These are phyloP conservation scores for Patiria miniata DNA, from an alignment of 35 echinoderm and acorn worm species.

Conservation along the genomic window DNA sequence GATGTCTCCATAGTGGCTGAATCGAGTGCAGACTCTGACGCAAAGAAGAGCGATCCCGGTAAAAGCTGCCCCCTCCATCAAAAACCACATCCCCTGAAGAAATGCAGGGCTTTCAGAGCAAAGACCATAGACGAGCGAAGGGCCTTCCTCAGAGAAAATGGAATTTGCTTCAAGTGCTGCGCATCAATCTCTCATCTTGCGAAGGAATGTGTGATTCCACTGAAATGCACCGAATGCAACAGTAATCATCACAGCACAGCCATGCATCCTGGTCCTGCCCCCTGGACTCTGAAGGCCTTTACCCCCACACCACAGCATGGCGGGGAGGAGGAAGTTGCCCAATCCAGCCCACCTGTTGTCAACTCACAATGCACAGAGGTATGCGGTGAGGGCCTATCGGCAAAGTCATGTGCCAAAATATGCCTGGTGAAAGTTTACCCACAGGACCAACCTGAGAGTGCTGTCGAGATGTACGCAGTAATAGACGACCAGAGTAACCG, in stretches of 20 bases:
- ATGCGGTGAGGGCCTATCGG: conserved; percentile 17
- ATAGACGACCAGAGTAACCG: conserved; percentile 29
- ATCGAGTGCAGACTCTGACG: neutral
- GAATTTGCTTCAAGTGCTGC: conserved; percentile 29
- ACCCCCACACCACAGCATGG: conserved; percentile 19
- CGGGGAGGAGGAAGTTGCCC: neutral
- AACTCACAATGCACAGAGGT: conserved; percentile 47
- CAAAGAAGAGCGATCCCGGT: neutral
- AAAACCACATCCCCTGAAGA: conserved; percentile 32
- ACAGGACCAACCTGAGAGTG: neutral
- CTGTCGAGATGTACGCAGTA: conserved; percentile 3
- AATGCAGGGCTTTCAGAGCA: conserved; percentile 40
- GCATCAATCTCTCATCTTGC: conserved; percentile 14
- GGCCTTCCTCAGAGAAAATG: conserved; percentile 32
- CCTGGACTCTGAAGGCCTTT: neutral
- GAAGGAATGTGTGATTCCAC: conserved; percentile 8
- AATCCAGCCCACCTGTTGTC: neutral
- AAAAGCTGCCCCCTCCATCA: conserved; percentile 45
- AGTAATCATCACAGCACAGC: conserved; percentile 12
- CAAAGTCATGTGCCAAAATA: conserved; percentile 39
- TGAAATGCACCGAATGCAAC: conserved; percentile 10
- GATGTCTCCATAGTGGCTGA: neutral
- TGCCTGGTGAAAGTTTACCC: conserved; percentile 52
- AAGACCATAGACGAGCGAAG: conserved; percentile 16
- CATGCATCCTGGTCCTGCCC: conserved; percentile 21